Evolutionary conservation across 2,113 vertebrate genomes (phyloP), one percentile per base, ranked within the genome.

Genomic region (Xerus inauris): DNA sequence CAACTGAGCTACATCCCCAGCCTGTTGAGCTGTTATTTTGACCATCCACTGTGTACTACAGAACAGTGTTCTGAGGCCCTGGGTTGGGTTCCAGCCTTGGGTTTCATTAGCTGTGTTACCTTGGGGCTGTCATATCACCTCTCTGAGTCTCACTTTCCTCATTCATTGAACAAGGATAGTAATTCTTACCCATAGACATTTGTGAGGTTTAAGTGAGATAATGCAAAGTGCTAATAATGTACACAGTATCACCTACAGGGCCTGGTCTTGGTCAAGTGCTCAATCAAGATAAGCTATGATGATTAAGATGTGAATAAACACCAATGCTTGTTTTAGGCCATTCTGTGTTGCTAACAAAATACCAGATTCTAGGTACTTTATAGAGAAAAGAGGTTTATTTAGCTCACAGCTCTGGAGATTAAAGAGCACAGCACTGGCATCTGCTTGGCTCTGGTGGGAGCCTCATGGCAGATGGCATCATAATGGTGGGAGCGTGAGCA

Each of bases 201-300:
- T 19, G 42, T 17, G 67, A 72, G 84, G 51, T 35, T 47, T 54
- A 40, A 16, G 45, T 7, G 59, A 51, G 30, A 8, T 16, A 20
- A 28, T 0, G 0, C 2, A 9, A 0, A 11, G 32, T 45, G 28
- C 75, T 42, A 42, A 71, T 8, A 10, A 5, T 6, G 19, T 26
- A 30, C 40, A 45, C 9, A 14, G 54, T 28, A 28, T 40, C 64
- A 32, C 0, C 26, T 5, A 32, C 1, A 0, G 32, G 84, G 10
- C 67, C 49, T 51, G 28, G 22, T 40, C 40, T 62, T 59, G 7
- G 4, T 28, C 19, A 20, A 22, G 45, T 26, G 7, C 20, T 20
- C 19, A 11, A 10, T 20, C 24, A 5, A 12, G 17, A 22, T 22
- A 20, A 47, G 12, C 30, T 13, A 2, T 9, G 28, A n/a, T 9